A percentile compares a stretch with the other conserved stretches of the same genome.
Evolutionary conservation across 2,797 vertebrate species (phyloP).

Genomic region (Agapornis canus): DNA sequence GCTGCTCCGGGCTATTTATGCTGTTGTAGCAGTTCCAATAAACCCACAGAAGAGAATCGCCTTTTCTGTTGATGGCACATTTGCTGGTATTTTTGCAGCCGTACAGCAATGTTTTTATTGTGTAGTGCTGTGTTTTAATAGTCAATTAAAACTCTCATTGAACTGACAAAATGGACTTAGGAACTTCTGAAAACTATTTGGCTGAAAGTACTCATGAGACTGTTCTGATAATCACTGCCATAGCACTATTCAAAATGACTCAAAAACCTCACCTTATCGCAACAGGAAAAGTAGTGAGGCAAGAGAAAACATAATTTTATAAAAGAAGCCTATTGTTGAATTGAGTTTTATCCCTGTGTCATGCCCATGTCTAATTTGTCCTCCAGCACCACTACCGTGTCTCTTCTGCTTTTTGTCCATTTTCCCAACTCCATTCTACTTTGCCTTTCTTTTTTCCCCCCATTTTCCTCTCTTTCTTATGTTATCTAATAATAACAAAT

Average conservation of each 20-base stretch:
- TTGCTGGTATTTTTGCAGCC: constrained; percentile 21
- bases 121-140: constrained; percentile 37
- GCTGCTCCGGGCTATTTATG: not conserved
- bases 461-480: not conserved
- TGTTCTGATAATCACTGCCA: constrained; percentile 5
- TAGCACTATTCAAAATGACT: not conserved
- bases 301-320: not conserved
- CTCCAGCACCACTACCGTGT: not conserved
- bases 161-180: constrained; percentile 38
- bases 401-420: not conserved
- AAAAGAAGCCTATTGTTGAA: not conserved
- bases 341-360: not conserved
- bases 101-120: constrained; percentile 22
- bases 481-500: constrained; percentile 4
- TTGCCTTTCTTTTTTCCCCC: not conserved
- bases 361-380: not conserved
- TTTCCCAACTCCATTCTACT: not conserved
- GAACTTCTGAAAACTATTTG: constrained; percentile 28
- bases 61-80: not conserved
- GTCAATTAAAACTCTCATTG: constrained; percentile 50
- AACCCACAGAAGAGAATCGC: not conserved
- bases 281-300: not conserved
- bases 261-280: not conserved
- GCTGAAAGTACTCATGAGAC: constrained; percentile 29
- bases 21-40: not conserved